phyloP scores from a whole-genome alignment of 1,140 invertebrate species.

The Helicoverpa zea region DNA sequence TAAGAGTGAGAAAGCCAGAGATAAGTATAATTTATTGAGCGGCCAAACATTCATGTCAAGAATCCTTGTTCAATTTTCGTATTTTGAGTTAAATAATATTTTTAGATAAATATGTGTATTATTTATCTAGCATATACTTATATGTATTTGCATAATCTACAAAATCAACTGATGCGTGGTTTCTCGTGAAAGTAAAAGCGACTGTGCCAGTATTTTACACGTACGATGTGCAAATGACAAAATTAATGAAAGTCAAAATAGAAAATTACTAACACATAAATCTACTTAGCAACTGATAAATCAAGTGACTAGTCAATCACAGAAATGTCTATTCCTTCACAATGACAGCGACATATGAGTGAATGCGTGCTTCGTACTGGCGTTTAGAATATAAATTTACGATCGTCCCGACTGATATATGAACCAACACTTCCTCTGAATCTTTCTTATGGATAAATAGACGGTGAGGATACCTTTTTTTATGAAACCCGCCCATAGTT shows the following conservation, averaged over 20 bases:
- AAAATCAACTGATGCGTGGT: not conserved
- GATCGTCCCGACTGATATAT: slow-evolving; percentile 70
- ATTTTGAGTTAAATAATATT: not conserved
- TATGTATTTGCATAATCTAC: not conserved
- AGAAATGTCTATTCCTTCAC: slow-evolving; percentile 10
- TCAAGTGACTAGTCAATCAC: slow-evolving; percentile 31
- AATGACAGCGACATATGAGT: slow-evolving; percentile 48
- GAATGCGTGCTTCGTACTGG: slow-evolving; percentile 55
- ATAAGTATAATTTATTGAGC: not conserved
- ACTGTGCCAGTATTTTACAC: not conserved
- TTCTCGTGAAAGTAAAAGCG: not conserved
- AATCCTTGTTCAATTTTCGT: slow-evolving; percentile 1
- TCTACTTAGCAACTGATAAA: slow-evolving; percentile 14
- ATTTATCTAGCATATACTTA: no score
- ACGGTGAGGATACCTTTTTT: slow-evolving; percentile 6
- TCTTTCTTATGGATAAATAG: slow-evolving; percentile 27
- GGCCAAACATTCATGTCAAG: not conserved
- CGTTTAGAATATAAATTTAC: slow-evolving; percentile 69
- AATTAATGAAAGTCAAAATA: not conserved
- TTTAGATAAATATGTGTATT: not conserved
- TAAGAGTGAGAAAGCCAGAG: slow-evolving; percentile 5
- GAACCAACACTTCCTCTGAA: slow-evolving; percentile 64
- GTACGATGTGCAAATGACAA: not conserved
- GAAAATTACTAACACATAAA: not conserved
- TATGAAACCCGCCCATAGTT: not conserved